Base-by-base conservation (phyloP, 2,888 invertebrate species). In the Drosophila pegasa region DNA sequence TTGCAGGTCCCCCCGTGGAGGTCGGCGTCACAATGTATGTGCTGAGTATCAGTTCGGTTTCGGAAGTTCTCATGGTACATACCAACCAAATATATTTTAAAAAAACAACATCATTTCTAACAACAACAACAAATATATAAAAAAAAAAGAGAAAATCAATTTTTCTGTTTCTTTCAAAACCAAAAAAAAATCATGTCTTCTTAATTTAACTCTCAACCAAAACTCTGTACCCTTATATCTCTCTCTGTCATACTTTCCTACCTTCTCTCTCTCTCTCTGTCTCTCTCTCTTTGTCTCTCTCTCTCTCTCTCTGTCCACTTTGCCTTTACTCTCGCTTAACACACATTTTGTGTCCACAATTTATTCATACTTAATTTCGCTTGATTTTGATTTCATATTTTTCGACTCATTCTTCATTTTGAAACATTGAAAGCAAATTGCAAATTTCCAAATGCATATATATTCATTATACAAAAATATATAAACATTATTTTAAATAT, bases 11-110 rank as follows among this genome's bases (percentile, higher is more conserved):
- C 93, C 97, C 98, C 93, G 98, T 98, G 94, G 97, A 97, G 94
- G 98, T 98, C 93, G 97, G 98, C 93, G 97, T 98, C 94, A 98
- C 98, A 94, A 97, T 98, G 96, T 98, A 97, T 95, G 98, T 98
- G 94, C 96, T 98, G 94, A 97, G 97, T 94, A 98, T 98, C 95
- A 97, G 97, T 95, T 97, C 98, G 93, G 97, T 98, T 94, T 98
- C 98, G 94, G 98, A 98, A 96, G 98, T 98, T 94, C 96, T 97
- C 95, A 98, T 98, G 98, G 98, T 98, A 96, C 94, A 94, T 93
- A 93, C 89, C 77, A 64, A 64, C 48, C 66, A 76, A 62, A 63
- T 67, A 68, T 76, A 71, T 45, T 37, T 63, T 63, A 56, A 62
- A 43, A 31, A 70, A 70, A 54, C 25, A 40, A 40, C 22, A 74